Conservation (phyloP, 2,888 invertebrate genomes). For the Tholera decimalis region DNA sequence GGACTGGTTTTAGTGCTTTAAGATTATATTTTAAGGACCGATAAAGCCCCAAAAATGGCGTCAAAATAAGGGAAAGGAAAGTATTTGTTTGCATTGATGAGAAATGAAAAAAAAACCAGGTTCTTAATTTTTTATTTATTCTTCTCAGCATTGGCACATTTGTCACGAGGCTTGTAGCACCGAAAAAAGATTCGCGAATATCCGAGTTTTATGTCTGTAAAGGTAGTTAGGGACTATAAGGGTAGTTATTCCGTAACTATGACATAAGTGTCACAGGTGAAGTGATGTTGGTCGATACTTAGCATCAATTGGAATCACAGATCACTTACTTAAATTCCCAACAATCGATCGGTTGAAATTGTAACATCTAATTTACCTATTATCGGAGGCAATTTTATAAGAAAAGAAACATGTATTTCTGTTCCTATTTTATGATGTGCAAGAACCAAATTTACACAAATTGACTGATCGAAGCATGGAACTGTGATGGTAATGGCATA, state of each 20-base stretch:
- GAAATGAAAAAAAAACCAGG: conserved; percentile 8
- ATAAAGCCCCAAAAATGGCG: conserved; percentile 43
- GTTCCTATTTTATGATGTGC: conserved; percentile 8
- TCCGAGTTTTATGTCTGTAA: too few relatives aligned
- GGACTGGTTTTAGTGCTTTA: conserved; percentile 30
- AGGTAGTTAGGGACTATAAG: too few relatives aligned
- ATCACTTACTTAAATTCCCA: too few relatives aligned
- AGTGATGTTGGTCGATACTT: too few relatives aligned
- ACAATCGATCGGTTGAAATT: too few relatives aligned
- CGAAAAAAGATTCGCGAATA: conserved; percentile 25
- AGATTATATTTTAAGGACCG: conserved; percentile 52
- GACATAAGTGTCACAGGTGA: too few relatives aligned
- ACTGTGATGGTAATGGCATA: conserved; percentile 62
- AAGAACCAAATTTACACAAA: conserved; percentile 34
- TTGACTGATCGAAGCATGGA: conserved; percentile 56
- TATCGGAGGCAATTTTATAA: not conserved
- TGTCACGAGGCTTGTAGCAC: not conserved
- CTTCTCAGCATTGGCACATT: not conserved
- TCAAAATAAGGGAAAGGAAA: conserved; percentile 31
- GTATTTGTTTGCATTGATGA: conserved; percentile 4
- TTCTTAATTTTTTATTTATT: conserved; percentile 35
- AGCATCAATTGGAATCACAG: too few relatives aligned
- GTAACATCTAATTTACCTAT: too few relatives aligned
- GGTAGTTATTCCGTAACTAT: too few relatives aligned
- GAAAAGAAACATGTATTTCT: not conserved